phyloP scores from a whole-genome alignment of 1,140 invertebrate genomes.

The Drosophila tsacasi region DNA sequence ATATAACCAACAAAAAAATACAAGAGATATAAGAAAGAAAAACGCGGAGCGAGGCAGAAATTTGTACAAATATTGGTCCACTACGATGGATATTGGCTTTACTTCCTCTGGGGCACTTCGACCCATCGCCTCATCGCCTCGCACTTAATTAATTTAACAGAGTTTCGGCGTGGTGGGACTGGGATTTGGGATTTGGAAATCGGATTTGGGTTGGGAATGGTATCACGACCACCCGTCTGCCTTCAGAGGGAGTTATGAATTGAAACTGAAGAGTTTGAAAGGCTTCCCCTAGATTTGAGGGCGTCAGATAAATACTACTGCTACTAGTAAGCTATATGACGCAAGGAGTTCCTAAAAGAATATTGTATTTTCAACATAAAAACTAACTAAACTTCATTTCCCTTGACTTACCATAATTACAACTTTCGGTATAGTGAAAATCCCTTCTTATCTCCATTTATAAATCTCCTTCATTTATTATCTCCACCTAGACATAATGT shows the following conservation, averaged over 20 bases:
- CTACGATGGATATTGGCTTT: conserved; percentile 15
- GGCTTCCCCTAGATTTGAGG: too few relatives aligned
- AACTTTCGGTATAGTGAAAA: background rate
- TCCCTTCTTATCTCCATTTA: conserved; percentile 5
- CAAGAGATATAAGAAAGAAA: conserved; percentile 10
- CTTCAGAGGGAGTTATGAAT: conserved; percentile 13
- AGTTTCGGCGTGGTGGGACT: conserved; percentile 11
- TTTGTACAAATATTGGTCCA: conserved; percentile 44
- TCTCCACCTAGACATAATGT: conserved; percentile 21
- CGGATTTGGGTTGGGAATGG: background rate
- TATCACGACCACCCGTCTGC: conserved; percentile 42
- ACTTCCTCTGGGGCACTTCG: conserved; percentile 4
- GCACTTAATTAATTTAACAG: conserved; percentile 73
- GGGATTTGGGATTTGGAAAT: conserved; percentile 9
- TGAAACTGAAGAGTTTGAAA: background rate
- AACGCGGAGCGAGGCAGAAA: conserved; percentile 14
- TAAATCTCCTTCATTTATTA: conserved; percentile 26
- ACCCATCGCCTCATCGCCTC: conserved; percentile 52
- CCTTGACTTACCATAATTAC: conserved; percentile 1
- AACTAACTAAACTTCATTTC: background rate
- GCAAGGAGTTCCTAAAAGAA: background rate
- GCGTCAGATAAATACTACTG: background rate
- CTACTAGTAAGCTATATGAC: background rate
- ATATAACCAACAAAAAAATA: conserved; percentile 25
- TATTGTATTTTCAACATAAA: background rate